Base-by-base conservation (phyloP, 2,888 invertebrate species). In the Agonopterix heracliana region DNA sequence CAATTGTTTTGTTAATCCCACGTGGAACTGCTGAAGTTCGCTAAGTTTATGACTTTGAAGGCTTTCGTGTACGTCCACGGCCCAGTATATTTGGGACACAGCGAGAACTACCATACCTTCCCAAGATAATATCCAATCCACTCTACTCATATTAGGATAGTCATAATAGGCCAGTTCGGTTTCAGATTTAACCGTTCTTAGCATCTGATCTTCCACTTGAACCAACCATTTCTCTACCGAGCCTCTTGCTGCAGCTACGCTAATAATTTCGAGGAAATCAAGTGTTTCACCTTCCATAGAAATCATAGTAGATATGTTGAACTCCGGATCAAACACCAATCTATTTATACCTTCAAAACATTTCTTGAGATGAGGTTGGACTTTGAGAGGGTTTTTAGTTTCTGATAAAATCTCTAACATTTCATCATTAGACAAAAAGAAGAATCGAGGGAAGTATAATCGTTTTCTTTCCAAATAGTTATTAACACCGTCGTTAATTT, bases 371-470 rank as follows among this genome's bases (percentile, higher is more conserved):
- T 96, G 95, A 1, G 95, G 95, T 75, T 96, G 95, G 2, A 96
- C 95, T 61, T 94, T 90, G 7, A 93, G 78, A 0, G 96, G 96
- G 71, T 96, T 95, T 81, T 95, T 95, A 1, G 96, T 96, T 89
- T 96, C 96, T 0, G 96, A 96, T 54, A 97, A 87, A 62, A 97
- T 96, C 80, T 96, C 96, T 60, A 97, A 85, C 91, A 97, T 93
- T 80, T 97, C 96, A 66, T 96, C 95, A 73, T 97, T 96, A 5
- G 96, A 96, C 51, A 97, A 86, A 71, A 97, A 97, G 89, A 96
- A 97, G 73, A 97, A 96, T 73, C 96, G 90, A 41, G 96, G 93
- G 71, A 96, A 96, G 75, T 90, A 95, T 9, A 96, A 81, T 57
- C 96, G 83, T 75, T 96, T 96, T 80, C 93, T 95, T 81, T 96